Evolutionary conservation across 2,888 invertebrate genomes (phyloP).

Genomic region (Acleris emargana): DNA sequence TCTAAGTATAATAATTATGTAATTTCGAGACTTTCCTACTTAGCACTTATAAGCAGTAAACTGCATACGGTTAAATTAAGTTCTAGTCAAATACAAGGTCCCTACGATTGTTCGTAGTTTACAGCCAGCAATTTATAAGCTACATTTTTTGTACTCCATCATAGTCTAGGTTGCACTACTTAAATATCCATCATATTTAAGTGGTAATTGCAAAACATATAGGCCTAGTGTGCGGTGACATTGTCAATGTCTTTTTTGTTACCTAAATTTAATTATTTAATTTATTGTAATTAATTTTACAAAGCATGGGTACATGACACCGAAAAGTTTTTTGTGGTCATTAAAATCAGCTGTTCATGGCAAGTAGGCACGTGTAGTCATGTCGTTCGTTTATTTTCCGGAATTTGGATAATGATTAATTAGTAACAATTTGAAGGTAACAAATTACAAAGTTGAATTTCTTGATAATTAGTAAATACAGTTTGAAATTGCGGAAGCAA

Average conservation of each 20-base stretch:
- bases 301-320: slow-evolving; percentile 9
- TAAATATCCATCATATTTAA: too few species aligned
- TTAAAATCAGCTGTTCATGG: slow-evolving; percentile 19
- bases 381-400: slow-evolving; percentile 29
- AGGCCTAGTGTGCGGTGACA: too few species aligned
- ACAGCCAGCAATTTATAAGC: slow-evolving; percentile 3
- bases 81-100: slow-evolving; percentile 5
- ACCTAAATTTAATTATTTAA: background rate
- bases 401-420: slow-evolving; percentile 35
- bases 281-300: slow-evolving; percentile 21
- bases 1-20: slow-evolving; percentile 18
- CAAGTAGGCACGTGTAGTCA: slow-evolving; percentile 32
- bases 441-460: background rate
- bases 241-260: too few species aligned
- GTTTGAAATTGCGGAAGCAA: too few species aligned
- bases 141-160: background rate
- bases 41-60: slow-evolving; percentile 4
- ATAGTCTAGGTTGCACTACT: slow-evolving; percentile 8
- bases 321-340: slow-evolving; percentile 21
- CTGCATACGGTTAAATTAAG: background rate
- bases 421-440: slow-evolving; percentile 1
- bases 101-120: slow-evolving; percentile 2
- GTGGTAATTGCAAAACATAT: too few species aligned
- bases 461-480: slow-evolving; percentile 4
- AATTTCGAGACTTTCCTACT: slow-evolving; percentile 1